These are phyloP conservation scores for Nasua narica DNA, from an alignment of 2,797 vertebrate species.

Conservation along the genomic window DNA sequence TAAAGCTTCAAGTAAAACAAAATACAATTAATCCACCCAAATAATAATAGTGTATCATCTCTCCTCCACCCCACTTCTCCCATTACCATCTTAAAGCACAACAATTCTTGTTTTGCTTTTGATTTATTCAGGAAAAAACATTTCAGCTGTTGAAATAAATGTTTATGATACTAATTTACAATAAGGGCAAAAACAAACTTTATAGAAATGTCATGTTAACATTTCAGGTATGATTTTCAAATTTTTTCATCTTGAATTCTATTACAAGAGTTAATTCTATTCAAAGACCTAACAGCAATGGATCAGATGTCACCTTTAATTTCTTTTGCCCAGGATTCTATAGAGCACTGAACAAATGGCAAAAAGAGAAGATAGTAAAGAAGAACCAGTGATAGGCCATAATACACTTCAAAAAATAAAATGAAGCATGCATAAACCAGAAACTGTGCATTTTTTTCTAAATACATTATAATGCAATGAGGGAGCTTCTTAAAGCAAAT, in stretches of 20 bases:
- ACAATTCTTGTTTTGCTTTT: background rate
- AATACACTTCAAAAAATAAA: background rate
- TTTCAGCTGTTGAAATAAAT: background rate
- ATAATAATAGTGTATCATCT: background rate
- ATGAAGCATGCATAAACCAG: background rate
- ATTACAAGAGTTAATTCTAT: background rate
- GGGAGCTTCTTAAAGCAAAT: background rate
- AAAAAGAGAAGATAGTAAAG: background rate
- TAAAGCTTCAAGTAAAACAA: background rate
- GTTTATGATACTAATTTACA: background rate
- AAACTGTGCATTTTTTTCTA: background rate
- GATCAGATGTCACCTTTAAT: background rate
- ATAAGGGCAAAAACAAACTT: background rate
- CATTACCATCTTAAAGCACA: background rate
- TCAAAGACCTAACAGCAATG: background rate
- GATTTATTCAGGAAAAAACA: background rate
- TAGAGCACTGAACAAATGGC: background rate
- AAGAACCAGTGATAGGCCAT: background rate
- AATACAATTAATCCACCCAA: background rate
- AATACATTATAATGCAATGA: background rate
- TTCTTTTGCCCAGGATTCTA: background rate
- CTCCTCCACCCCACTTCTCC: background rate
- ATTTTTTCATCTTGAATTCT: background rate
- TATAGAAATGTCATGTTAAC: background rate
- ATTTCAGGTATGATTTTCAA: slow-evolving; percentile 4